Evolutionary conservation across 1,140 invertebrate genomes (phyloP).

Genomic region (Pogonus chalceus): DNA sequence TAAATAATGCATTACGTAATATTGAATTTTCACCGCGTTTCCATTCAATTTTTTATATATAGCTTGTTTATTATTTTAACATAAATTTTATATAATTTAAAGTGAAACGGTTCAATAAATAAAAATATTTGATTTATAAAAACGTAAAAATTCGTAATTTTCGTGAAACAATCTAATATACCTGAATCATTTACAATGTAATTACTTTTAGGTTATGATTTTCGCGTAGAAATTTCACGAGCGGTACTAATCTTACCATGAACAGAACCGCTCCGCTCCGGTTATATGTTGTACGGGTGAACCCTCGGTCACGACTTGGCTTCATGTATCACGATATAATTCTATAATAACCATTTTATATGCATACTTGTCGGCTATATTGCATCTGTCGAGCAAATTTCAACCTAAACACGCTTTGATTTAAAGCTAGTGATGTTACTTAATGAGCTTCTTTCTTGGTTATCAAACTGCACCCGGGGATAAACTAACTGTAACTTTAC

Average conservation of each 20-base stretch:
- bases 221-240: background rate
- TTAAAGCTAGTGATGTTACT: background rate
- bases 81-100: too few relatives aligned
- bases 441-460: background rate
- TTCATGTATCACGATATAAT: constrained; percentile 23
- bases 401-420: background rate
- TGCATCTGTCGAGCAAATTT: background rate
- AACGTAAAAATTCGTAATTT: too few relatives aligned
- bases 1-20: too few relatives aligned
- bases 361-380: constrained; percentile 13
- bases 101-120: too few relatives aligned
- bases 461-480: background rate
- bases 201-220: background rate
- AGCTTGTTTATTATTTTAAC: too few relatives aligned
- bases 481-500: background rate
- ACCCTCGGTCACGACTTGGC: constrained; percentile 17
- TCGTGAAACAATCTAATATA: too few relatives aligned
- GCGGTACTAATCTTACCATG: background rate
- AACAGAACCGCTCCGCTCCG: background rate
- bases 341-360: constrained; percentile 25
- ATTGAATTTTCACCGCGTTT: too few relatives aligned
- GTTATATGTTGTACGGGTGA: background rate
- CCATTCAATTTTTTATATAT: too few relatives aligned
- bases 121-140: too few relatives aligned
- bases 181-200: background rate